Evolutionary conservation across 2,888 invertebrate species (phyloP), one percentile per base, ranked within the genome.

Genomic region (Epinotia ramella): DNA sequence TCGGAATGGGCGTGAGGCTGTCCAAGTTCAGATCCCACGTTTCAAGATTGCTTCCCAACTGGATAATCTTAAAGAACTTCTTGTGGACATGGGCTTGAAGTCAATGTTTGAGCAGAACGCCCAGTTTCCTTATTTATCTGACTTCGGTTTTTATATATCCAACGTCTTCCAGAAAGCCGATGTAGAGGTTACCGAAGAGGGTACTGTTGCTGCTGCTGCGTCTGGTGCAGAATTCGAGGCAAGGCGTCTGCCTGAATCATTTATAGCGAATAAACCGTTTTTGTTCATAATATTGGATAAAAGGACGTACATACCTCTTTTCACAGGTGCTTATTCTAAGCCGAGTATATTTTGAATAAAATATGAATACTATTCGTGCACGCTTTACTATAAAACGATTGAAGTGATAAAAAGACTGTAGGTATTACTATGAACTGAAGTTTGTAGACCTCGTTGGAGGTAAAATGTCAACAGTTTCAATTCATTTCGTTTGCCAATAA

Each of bases 1-100:
- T 0, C 83, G 84, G 20, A 84, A 89, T 2, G 86, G 87, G 13
- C 85, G 89, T 0, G 90, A 85, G n/a, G 88, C 88, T 3, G 94
- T 96, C 0, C 89, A 92, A 46, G 95, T 96, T 0, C 92, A 94
- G 79, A 80, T 96, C 59, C 96, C 96, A 0, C 93, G 94, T 79
- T 96, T 96, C 81, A 94, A 92, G 73, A 91, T 95, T 5, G 85
- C 91, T 1, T 95, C 96, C 0, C 90, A 93, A 20, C 80, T 92
- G 24, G 88, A 86, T 68, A 91, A 93, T 76, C 81, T 78, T 91
- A 96, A 91, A 86, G 93, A 94, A 57, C 77, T 92, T 1, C 80
- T 94, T 0, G 82, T 81, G 0, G 92, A 92, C 76, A 93, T 94
- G 92, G 94, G 93, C 0, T 77, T 94, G 66, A 85, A 59, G 63